Conservation (phyloP, 2,113 vertebrate genomes). For the Daubentonia madagascariensis region DNA sequence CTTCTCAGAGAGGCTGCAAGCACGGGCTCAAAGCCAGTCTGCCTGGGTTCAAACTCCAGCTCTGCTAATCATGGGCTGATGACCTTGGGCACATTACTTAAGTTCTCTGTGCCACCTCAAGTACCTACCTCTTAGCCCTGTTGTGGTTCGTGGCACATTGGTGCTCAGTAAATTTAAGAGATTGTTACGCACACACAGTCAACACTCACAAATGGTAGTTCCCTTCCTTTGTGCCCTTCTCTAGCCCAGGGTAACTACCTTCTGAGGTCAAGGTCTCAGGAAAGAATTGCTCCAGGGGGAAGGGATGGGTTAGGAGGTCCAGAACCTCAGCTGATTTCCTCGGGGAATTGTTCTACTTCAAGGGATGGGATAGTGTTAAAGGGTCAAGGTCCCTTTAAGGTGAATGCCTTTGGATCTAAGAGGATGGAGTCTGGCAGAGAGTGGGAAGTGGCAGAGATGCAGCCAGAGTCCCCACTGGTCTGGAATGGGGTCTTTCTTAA, state of each 20-base stretch:
- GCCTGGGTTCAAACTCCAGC: not conserved
- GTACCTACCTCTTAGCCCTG: accelerated
- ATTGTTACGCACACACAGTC: not conserved
- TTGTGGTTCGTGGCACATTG: no score
- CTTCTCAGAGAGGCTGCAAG: no score
- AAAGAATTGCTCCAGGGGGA: not conserved
- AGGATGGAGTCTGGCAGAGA: not conserved
- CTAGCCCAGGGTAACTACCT: not conserved
- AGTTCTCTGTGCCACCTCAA: not conserved
- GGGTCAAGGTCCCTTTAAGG: not conserved
- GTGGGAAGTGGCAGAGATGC: no score
- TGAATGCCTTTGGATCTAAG: not conserved
- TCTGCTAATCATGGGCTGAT: not conserved
- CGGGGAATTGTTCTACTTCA: not conserved
- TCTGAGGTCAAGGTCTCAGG: not conserved
- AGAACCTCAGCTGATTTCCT: not conserved
- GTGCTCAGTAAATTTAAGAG: accelerated
- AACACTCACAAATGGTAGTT: not conserved
- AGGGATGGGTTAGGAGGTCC: not conserved
- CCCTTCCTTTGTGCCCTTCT: not conserved
- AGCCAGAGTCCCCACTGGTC: not conserved
- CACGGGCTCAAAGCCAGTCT: not conserved
- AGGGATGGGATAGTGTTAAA: not conserved
- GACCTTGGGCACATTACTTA: not conserved
- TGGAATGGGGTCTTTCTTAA: not conserved